Conservation (phyloP, 2,113 vertebrate species). For the Vidua chalybeata region DNA sequence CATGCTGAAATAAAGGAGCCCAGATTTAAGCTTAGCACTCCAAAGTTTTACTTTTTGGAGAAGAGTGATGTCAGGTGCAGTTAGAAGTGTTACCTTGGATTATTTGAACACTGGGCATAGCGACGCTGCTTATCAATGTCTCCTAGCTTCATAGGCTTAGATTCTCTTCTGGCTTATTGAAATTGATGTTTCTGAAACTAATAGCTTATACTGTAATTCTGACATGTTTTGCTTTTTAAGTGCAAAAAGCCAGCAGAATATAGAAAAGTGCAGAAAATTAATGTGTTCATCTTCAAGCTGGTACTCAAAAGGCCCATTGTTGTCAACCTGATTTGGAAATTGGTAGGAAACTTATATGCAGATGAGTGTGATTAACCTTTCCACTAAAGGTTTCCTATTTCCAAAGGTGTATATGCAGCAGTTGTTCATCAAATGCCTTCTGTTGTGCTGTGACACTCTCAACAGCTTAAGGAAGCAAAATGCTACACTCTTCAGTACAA, state of each 20-base stretch:
- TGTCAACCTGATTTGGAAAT: background rate
- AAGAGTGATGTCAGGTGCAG: background rate
- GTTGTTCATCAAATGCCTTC: background rate
- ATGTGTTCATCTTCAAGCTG: background rate
- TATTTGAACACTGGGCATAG: background rate
- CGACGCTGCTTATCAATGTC: background rate
- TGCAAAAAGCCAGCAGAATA: background rate
- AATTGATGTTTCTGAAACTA: background rate
- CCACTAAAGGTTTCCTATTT: background rate
- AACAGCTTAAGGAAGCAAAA: background rate
- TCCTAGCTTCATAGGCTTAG: background rate
- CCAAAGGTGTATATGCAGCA: background rate
- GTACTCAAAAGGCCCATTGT: background rate
- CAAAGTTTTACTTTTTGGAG: background rate
- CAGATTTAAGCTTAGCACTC: background rate
- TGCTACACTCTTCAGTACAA: background rate
- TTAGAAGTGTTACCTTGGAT: background rate
- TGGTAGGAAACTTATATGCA: background rate
- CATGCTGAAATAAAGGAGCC: background rate
- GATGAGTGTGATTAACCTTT: background rate
- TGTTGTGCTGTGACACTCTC: background rate
- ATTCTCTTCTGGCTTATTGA: background rate
- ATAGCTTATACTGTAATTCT: background rate
- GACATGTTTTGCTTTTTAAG: background rate
- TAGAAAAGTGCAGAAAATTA: background rate